Evolutionary conservation across 2,888 invertebrate genomes (phyloP), one percentile per base, ranked within the genome.

Genomic region (Dascillus cervinus): DNA sequence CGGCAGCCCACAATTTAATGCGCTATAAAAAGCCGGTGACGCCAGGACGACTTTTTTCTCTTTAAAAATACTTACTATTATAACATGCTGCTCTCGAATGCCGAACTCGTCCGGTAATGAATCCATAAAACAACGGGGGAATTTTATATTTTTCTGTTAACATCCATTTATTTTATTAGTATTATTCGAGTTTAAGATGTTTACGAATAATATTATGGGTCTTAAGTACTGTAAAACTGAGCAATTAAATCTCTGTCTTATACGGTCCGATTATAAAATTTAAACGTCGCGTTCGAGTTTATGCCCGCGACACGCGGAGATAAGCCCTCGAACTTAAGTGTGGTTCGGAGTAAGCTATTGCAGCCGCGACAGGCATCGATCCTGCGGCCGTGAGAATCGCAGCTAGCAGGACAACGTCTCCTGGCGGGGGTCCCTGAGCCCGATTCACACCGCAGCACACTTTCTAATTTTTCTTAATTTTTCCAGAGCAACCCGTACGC

Each of bases 401-500:
- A 39, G 50, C 46, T 40, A 41, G 44, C 41, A 52, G 51, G 50
- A 55, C 53, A 54, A 54, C 53, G 55, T 53, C 50, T 48, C 51
- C 41, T 48, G 24, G 47, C 48, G 41, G 53, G 53, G 47, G 46
- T 37, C 42, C 47, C 30, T 4, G 37, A 41, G 42, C 45, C 41
- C 41, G 45, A 40, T 37, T 46, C 37, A 38, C 41, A 24, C 32
- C 35, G 8, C 17, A 4, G 17, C 8, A 8, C 17, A 4, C 8
- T 17, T 17, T 17, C 4, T 4, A 17, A 4, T 6, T 17, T 17
- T 17, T 17, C 8, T 17, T 54, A 53, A 49, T 51, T 58, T 53
- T 80, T 81, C 46, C 77, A 89, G 89, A 84, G 88, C 65, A 89
- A 88, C 73, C 88, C 89, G 47, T 89, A 89, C 67, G 85, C 81